Evolutionary conservation across 2,797 vertebrate species (phyloP).

Genomic region (Sitta carolinensis): DNA sequence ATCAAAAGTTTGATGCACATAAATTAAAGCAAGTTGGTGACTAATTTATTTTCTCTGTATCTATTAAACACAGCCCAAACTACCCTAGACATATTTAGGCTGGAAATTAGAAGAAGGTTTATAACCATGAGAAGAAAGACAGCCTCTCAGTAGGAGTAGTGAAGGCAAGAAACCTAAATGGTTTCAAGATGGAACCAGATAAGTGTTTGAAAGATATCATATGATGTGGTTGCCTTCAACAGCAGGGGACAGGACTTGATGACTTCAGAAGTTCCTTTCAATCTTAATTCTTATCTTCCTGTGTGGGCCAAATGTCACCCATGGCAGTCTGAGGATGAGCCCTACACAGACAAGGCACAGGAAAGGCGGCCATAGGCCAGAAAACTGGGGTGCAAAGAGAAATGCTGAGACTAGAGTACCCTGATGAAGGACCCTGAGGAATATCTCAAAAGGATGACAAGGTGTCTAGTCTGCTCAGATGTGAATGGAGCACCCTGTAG

Average conservation of each 20-base stretch:
- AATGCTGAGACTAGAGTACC: background rate
- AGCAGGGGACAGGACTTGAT: constrained; percentile 62
- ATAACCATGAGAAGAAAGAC: constrained; percentile 59
- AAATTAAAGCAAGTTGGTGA: constrained; percentile 53
- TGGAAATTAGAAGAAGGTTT: constrained; percentile 63
- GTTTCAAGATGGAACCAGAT: constrained; percentile 63
- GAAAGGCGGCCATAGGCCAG: background rate
- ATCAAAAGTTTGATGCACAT: constrained; percentile 9
- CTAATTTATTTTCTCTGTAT: constrained; percentile 48
- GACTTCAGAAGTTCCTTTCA: constrained; percentile 63
- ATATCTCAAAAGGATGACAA: background rate
- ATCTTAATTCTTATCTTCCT: constrained; percentile 60
- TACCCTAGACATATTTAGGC: constrained; percentile 17
- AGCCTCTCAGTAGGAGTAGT: constrained; percentile 60
- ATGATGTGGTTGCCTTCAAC: constrained; percentile 59
- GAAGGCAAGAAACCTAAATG: constrained; percentile 59
- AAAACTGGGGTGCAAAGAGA: background rate
- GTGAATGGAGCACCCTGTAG: accelerated
- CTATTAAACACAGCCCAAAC: constrained; percentile 48
- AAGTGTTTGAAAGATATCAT: constrained; percentile 50
- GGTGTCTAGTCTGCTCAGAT: background rate
- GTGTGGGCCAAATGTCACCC: constrained; percentile 54
- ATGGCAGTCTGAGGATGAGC: background rate
- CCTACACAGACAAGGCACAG: background rate
- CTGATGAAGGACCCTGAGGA: accelerated